Percentiles rank a stretch among this genome's conserved stretches.
These are phyloP conservation scores for Mormyrus lacerda DNA, from an alignment of 2,113 vertebrate species.

Conservation along the genomic window DNA sequence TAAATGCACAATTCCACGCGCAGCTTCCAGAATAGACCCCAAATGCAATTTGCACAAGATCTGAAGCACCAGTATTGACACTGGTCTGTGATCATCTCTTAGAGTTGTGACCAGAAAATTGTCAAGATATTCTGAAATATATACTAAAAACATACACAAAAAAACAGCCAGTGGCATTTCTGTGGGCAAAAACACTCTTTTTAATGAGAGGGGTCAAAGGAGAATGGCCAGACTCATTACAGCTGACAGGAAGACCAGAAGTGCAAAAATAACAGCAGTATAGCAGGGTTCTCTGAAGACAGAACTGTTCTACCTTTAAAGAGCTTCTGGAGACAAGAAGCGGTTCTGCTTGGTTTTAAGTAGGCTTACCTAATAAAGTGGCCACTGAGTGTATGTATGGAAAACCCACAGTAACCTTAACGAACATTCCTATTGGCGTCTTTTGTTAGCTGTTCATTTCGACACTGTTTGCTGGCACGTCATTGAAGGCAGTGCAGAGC, in stretches of 20 bases:
- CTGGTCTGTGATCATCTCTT: not conserved
- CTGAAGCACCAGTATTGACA: not conserved
- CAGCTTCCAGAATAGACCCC: not conserved
- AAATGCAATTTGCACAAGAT: not conserved
- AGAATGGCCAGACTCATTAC: not conserved
- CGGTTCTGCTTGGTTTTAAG: not conserved
- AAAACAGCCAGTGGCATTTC: not conserved
- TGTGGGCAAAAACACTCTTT: not conserved
- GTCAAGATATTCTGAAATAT: not conserved
- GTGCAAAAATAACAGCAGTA: not conserved
- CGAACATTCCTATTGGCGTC: not conserved
- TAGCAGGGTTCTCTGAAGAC: not conserved
- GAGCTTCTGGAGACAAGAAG: not conserved
- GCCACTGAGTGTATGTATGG: not conserved
- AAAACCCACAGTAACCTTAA: not conserved
- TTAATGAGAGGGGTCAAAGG: not conserved
- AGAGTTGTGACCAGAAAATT: not conserved
- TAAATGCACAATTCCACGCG: not conserved
- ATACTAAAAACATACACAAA: not conserved
- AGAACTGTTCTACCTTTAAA: not conserved
- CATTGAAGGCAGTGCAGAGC: not conserved
- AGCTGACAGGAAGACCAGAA: not conserved
- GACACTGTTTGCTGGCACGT: not conserved
- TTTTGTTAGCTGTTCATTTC: not conserved
- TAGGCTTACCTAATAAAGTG: not conserved